Evolutionary conservation across 2,888 invertebrate species (phyloP).

Genomic region (Chesias legatella): DNA sequence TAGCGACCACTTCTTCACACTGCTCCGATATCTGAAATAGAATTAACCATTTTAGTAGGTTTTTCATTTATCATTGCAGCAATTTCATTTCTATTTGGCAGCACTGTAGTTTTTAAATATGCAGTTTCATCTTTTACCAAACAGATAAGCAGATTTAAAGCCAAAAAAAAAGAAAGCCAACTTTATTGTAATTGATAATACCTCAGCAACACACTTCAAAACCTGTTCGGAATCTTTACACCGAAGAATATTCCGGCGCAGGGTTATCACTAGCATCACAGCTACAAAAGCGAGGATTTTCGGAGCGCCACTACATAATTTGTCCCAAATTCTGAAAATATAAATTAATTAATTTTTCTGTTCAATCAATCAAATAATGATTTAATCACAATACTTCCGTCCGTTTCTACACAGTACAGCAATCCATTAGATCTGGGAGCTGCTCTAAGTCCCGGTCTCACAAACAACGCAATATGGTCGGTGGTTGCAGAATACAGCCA

Average conservation of each 20-base stretch:
- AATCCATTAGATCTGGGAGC: no score
- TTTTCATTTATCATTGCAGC: slow-evolving; percentile 72
- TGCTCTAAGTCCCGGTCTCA: no score
- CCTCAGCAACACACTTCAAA: slow-evolving; percentile 83
- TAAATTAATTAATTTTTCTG: slow-evolving; percentile 1
- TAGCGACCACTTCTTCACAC: slow-evolving; percentile 89
- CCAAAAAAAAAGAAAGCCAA: no score
- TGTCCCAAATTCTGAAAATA: slow-evolving; percentile 90
- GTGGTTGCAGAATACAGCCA: no score
- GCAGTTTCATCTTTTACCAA: no score
- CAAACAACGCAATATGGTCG: no score
- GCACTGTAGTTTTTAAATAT: slow-evolving; percentile 1
- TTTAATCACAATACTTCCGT: no score
- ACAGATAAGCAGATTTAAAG: no score
- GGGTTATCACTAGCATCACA: slow-evolving; percentile 85
- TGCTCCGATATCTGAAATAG: slow-evolving; percentile 86
- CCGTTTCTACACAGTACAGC: no score
- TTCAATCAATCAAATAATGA: neutral
- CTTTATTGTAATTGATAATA: slow-evolving; percentile 29
- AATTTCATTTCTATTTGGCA: slow-evolving; percentile 7
- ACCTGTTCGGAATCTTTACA: slow-evolving; percentile 81
- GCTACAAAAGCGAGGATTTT: slow-evolving; percentile 90
- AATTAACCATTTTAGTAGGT: slow-evolving; percentile 44
- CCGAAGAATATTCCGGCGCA: slow-evolving; percentile 83
- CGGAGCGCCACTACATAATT: slow-evolving; percentile 91